Conservation (phyloP, 2,888 invertebrate genomes). For the Diaphora mendica region DNA sequence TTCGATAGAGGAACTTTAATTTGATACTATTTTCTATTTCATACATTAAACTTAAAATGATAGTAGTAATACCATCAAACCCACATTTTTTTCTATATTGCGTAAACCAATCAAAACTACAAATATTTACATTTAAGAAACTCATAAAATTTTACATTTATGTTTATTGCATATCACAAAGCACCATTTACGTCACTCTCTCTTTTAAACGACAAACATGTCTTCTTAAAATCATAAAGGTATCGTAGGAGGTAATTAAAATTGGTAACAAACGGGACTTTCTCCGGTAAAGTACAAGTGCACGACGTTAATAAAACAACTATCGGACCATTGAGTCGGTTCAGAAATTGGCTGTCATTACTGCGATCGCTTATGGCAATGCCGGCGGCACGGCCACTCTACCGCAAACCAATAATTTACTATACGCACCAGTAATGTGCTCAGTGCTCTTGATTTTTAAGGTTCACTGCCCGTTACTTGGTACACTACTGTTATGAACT, state of each 20-base stretch:
- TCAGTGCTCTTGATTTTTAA: constrained; percentile 60
- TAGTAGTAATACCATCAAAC: not conserved
- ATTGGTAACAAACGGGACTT: constrained; percentile 39
- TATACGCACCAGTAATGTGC: constrained; percentile 67
- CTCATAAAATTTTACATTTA: constrained; percentile 34
- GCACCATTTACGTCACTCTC: constrained; percentile 20
- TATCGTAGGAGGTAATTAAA: constrained; percentile 29
- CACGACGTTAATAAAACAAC: constrained; percentile 55
- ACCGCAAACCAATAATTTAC: constrained; percentile 71
- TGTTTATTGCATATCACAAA: constrained; percentile 29
- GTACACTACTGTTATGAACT: constrained; percentile 47
- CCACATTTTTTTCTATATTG: constrained; percentile 13
- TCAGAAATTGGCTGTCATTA: constrained; percentile 76
- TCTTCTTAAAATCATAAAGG: constrained; percentile 30
- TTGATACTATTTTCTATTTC: not conserved
- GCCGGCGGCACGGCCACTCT: constrained; percentile 55
- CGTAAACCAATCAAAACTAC: constrained; percentile 24
- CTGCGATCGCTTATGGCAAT: constrained; percentile 63
- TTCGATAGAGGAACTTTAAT: not conserved
- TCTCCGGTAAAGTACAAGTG: constrained; percentile 38
- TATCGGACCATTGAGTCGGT: constrained; percentile 56
- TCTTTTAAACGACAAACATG: constrained; percentile 31
- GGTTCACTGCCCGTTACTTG: constrained; percentile 47
- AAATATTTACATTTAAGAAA: constrained; percentile 26
- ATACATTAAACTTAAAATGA: not conserved